phyloP scores from a whole-genome alignment of 2,888 invertebrate genomes.

The Conchocele bisecta region DNA sequence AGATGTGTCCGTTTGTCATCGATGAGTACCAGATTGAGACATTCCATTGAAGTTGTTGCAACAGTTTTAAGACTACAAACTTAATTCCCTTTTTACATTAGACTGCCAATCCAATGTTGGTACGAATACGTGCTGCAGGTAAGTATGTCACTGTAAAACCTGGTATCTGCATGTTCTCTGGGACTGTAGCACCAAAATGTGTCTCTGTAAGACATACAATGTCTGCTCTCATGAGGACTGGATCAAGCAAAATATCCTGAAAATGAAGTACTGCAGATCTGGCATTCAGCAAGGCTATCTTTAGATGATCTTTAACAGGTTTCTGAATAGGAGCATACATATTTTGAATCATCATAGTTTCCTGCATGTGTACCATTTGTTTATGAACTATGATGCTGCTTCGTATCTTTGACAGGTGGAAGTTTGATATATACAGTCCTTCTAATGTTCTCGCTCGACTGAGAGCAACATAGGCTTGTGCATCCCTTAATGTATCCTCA shows the following conservation, averaged over 20 bases:
- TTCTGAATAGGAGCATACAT: no score
- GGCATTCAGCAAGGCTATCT: slow-evolving; percentile 28
- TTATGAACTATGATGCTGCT: not conserved
- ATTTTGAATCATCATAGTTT: no score
- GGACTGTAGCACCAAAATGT: no score
- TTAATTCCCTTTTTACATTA: no score
- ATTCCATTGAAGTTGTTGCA: slow-evolving; percentile 13
- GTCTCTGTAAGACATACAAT: slow-evolving; percentile 26
- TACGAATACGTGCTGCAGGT: not conserved
- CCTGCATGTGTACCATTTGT: no score
- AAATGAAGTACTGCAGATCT: no score
- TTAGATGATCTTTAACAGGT: no score
- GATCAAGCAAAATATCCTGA: slow-evolving; percentile 19
- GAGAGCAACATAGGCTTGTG: slow-evolving; percentile 55
- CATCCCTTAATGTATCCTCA: slow-evolving; percentile 32
- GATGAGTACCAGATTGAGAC: no score
- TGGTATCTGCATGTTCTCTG: no score
- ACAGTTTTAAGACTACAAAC: no score
- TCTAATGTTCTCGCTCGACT: slow-evolving; percentile 46
- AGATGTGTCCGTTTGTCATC: no score
- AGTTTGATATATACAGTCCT: slow-evolving; percentile 13
- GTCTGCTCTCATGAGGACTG: slow-evolving; percentile 11
- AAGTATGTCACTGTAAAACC: slow-evolving; percentile 4
- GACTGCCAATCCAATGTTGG: slow-evolving; percentile 8
- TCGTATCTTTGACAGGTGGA: not conserved